Base-by-base conservation (phyloP, 2,888 invertebrate species). In the Tetragonisca angustula region DNA sequence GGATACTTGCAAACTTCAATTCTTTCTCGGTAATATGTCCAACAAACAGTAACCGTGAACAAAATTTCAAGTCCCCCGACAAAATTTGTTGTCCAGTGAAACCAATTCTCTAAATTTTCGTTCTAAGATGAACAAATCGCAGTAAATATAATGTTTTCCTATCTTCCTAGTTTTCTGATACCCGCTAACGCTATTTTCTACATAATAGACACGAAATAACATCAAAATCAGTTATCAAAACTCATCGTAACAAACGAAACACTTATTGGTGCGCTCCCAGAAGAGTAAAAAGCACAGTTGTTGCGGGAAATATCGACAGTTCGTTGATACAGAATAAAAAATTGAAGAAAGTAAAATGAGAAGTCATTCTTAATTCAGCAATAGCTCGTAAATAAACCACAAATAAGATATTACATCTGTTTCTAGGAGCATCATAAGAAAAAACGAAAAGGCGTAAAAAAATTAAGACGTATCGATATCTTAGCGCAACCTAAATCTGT, bases 221-320 rank as follows among this genome's bases (percentile, higher is more conserved):
- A 27, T 27, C 56, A 24, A 70, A 65, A 19, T 6, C 64, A 4
- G 2, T n/a, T 9, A 69, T 62, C 2, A 71, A 71, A 74, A 75
- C 52, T 32, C 52, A 32, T n/a, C 19, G 19, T 49, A n/a, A 15
- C 0, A 76, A 61, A 65, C 49, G 32, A 17, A 84, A 54, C 67
- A 21, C 65, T 54, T 81, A 68, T 24, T 90, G 88, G 90, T 84
- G 88, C 24, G 50, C 85, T 0, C 88, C 90, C 19, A 84, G 90
- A 61, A 90, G 79, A 85, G 79, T 81, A 6, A 75, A 43, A 27
- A 74, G 50, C 27, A 69, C 59, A 2, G 50, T 27, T 9, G 56
- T 69, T 5, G n/a, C 17, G 13, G 70, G 27, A n/a, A 68, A 75
- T 36, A 17, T 59, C 13, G 65, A 70, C 15, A n/a, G 56, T 65